Evolutionary conservation across 2,113 vertebrate genomes (phyloP).

Genomic region (Phalacrocorax carbo): DNA sequence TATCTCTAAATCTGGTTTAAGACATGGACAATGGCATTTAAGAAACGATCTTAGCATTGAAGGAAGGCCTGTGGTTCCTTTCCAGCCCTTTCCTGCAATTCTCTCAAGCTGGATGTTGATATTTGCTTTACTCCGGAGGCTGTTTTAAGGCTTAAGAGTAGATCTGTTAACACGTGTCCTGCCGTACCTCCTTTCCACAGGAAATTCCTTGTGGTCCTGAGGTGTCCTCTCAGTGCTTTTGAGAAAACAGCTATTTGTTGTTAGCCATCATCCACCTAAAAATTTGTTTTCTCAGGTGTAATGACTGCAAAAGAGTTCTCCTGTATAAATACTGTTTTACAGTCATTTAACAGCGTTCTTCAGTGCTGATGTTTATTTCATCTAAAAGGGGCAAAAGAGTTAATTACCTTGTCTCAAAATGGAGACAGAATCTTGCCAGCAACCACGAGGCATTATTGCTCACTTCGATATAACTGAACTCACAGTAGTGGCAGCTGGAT

Average conservation of each 20-base stretch:
- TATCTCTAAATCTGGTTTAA: background rate
- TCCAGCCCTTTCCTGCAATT: background rate
- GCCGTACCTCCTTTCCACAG: background rate
- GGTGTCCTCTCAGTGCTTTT: background rate
- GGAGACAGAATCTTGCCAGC: conserved; percentile 63
- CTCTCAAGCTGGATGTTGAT: background rate
- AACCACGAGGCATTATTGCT: conserved; percentile 57
- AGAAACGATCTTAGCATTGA: background rate
- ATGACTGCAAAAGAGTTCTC: background rate
- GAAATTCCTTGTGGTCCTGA: background rate
- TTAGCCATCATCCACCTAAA: background rate
- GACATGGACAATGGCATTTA: background rate
- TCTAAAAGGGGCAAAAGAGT: conserved; percentile 73
- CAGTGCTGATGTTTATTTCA: conserved; percentile 63
- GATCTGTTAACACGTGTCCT: background rate
- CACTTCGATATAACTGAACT: conserved; percentile 68
- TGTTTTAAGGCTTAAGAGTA: background rate
- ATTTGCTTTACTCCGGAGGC: background rate
- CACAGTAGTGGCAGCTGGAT: conserved; percentile 74
- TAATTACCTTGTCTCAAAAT: conserved; percentile 76
- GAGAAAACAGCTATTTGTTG: background rate
- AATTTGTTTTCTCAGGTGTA: conserved; percentile 18
- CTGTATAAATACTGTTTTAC: conserved; percentile 26
- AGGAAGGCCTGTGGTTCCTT: background rate
- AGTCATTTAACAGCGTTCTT: conserved; percentile 58